These are phyloP conservation scores for Drosophila ogumai DNA, from an alignment of 1,140 invertebrate genomes.

Conservation along the genomic window DNA sequence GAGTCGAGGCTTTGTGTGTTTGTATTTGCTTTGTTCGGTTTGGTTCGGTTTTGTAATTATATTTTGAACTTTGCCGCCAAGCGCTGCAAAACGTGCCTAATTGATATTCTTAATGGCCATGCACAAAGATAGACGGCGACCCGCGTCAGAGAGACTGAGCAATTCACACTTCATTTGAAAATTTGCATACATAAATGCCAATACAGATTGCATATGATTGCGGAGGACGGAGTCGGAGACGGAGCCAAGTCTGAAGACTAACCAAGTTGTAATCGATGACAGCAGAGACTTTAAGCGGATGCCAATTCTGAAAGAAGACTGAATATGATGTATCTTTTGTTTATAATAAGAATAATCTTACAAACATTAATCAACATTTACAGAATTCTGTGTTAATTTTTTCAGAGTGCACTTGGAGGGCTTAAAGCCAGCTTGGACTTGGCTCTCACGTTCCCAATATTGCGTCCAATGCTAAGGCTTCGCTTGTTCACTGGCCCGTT, in stretches of 20 bases:
- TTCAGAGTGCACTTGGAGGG: constrained; percentile 11
- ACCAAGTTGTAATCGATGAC: constrained; percentile 61
- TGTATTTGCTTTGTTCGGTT: constrained; percentile 38
- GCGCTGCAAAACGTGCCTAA: constrained; percentile 68
- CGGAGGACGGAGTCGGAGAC: background rate
- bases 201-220: constrained; percentile 62
- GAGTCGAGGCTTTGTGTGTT: constrained; percentile 39
- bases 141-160: constrained; percentile 34
- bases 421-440: constrained; percentile 5
- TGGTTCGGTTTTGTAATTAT: constrained; percentile 50
- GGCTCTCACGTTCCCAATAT: constrained; percentile 61
- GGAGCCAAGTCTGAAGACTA: constrained; percentile 35
- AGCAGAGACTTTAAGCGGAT: background rate
- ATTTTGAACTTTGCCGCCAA: constrained; percentile 61
- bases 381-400: background rate
- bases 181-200: constrained; percentile 71
- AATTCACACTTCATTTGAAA: constrained; percentile 72
- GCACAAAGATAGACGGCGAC: constrained; percentile 28
- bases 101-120: constrained; percentile 60
- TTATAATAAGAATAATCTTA: background rate
- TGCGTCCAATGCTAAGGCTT: constrained; percentile 35
- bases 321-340: too few species aligned
- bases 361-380: background rate
- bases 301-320: background rate
- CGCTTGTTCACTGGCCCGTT: constrained; percentile 71